Evolutionary conservation across 2,113 vertebrate genomes (phyloP).

Genomic region (Myiozetetes cayanensis): DNA sequence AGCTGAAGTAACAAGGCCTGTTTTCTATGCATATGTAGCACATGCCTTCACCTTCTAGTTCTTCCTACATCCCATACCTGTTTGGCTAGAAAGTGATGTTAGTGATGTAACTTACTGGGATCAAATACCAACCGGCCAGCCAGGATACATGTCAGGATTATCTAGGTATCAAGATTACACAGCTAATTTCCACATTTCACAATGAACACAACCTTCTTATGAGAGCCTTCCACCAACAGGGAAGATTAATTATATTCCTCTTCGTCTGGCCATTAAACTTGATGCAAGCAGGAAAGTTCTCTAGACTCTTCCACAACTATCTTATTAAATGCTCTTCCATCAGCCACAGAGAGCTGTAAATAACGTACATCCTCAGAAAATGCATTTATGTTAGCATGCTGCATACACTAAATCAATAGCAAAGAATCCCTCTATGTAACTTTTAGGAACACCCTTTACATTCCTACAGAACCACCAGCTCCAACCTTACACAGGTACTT

Average conservation of each 20-base stretch:
- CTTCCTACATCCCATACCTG: conserved; percentile 21
- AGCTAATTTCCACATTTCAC: background rate
- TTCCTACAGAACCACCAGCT: background rate
- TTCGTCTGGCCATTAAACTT: background rate
- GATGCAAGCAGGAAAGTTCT: background rate
- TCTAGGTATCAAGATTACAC: background rate
- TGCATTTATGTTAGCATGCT: background rate
- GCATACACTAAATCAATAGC: background rate
- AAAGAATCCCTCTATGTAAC: background rate
- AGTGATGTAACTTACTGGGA: background rate
- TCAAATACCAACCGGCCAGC: background rate
- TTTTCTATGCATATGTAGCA: background rate
- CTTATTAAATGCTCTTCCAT: background rate
- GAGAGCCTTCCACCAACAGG: background rate
- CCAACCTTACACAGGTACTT: background rate
- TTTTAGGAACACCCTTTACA: background rate
- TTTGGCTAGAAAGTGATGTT: background rate
- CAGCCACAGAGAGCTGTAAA: background rate
- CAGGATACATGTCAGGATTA: background rate
- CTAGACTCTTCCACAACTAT: background rate
- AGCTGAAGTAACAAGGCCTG: background rate
- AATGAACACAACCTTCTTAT: background rate
- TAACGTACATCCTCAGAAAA: background rate
- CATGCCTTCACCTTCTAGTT: background rate
- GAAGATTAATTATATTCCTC: background rate